Conservation (phyloP, 1,140 invertebrate species). For the Eubasilissa regina region DNA sequence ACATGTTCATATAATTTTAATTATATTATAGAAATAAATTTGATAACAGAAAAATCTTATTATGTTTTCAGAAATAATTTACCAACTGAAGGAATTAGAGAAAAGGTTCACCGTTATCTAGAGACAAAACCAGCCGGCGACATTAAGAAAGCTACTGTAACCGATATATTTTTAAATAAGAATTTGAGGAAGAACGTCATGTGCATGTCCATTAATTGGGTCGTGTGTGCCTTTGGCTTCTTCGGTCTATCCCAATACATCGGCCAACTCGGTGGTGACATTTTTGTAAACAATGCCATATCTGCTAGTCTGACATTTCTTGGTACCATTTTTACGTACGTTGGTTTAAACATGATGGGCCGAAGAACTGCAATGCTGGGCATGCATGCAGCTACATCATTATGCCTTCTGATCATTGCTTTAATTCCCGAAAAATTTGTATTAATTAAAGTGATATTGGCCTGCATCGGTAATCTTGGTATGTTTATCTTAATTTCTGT, state of each 20-base stretch:
- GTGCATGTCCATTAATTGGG: constrained; percentile 81
- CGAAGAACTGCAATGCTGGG: constrained; percentile 77
- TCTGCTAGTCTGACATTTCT: constrained; percentile 79
- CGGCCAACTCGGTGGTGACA: constrained; percentile 80
- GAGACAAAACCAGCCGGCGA: constrained; percentile 62
- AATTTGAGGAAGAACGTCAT: constrained; percentile 83
- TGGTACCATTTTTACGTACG: constrained; percentile 79
- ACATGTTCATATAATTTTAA: too few relatives aligned
- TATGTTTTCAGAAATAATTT: constrained; percentile 69
- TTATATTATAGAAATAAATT: too few relatives aligned
- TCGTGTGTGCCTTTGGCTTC: constrained; percentile 82
- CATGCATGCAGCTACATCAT: constrained; percentile 77
- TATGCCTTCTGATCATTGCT: constrained; percentile 76
- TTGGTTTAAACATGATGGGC: constrained; percentile 77
- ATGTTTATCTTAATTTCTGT: constrained; percentile 75
- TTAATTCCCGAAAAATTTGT: constrained; percentile 64
- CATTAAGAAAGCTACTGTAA: constrained; percentile 73
- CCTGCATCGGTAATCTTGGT: constrained; percentile 76
- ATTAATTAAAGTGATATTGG: constrained; percentile 63
- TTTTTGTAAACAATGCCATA: constrained; percentile 82
- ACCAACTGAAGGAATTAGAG: constrained; percentile 71
- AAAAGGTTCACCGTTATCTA: constrained; percentile 66
- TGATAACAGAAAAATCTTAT: background rate
- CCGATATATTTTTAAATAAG: constrained; percentile 82
- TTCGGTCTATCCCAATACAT: constrained; percentile 85